A percentile compares a stretch with the other conserved stretches of the same genome.
Conservation (phyloP, 2,113 vertebrate species). For the Gallinago jamesoni region DNA sequence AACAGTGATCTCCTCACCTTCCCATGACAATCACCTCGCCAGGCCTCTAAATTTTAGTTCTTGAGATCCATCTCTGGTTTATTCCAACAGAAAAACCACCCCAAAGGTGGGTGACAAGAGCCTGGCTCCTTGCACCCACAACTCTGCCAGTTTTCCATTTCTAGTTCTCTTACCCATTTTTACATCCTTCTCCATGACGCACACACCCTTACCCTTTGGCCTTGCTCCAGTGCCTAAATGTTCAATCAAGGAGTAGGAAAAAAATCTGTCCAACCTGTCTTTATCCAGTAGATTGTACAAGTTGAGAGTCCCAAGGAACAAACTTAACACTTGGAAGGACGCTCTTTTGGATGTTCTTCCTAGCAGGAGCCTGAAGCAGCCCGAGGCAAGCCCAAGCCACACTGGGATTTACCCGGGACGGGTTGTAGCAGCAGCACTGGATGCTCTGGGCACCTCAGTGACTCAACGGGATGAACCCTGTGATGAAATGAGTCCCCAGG, state of each 20-base stretch:
- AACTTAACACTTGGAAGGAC: not conserved
- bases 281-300: not conserved
- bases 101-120: not conserved
- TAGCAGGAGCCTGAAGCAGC: not conserved
- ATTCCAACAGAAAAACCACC: not conserved
- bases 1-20: not conserved
- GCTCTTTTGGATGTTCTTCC: not conserved
- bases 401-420: not conserved
- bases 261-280: not conserved
- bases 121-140: not conserved
- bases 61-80: not conserved
- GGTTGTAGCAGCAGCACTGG: constrained; percentile 22
- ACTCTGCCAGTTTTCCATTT: not conserved
- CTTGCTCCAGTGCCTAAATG: not conserved
- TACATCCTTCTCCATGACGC: not conserved
- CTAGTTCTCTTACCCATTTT: not conserved
- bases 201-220: not conserved
- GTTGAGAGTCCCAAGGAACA: not conserved
- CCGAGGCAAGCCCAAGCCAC: not conserved
- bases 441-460: not conserved
- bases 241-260: not conserved
- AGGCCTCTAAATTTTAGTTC: not conserved
- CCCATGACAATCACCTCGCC: not conserved
- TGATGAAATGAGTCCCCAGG: not conserved
- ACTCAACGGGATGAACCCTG: not conserved